A percentile compares a stretch with the other conserved stretches of the same genome.
Conservation (phyloP, 1,140 invertebrate species). For the Asobara japonica region DNA sequence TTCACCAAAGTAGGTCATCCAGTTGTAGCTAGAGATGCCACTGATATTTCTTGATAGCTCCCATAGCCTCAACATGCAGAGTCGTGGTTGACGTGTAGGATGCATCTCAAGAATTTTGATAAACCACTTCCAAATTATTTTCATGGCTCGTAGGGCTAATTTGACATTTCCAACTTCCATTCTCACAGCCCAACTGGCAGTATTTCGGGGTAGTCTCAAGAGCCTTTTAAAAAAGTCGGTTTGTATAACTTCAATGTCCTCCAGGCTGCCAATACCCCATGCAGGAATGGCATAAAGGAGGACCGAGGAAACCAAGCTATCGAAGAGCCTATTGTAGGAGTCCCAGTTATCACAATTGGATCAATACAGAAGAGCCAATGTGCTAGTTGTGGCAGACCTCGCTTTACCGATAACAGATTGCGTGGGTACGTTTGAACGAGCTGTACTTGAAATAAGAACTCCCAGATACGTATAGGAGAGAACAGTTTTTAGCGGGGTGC, state of each 20-base stretch:
- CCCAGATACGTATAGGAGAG: conserved; percentile 16
- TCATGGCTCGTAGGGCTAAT: not conserved
- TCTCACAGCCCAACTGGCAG: conserved; percentile 30
- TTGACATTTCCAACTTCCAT: conserved; percentile 19
- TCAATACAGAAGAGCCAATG: not conserved
- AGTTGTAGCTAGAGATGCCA: too few species aligned
- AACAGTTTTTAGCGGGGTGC: not conserved
- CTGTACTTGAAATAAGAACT: not conserved
- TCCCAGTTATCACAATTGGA: not conserved
- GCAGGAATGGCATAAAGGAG: conserved; percentile 15
- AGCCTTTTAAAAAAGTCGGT: conserved; percentile 30
- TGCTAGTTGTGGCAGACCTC: not conserved
- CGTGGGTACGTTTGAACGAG: not conserved
- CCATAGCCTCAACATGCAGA: not conserved
- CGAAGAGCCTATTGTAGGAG: conserved; percentile 12
- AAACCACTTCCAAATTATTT: not conserved
- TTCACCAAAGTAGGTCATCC: too few species aligned
- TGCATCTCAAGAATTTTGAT: too few species aligned
- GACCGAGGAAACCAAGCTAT: not conserved
- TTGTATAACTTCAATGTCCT: conserved; percentile 6
- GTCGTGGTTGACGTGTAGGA: too few species aligned
- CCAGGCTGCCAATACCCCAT: not conserved
- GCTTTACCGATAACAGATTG: not conserved
- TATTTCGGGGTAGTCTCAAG: conserved; percentile 22
- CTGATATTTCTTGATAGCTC: too few species aligned